Percentiles rank a stretch among this genome's conserved stretches.
Conservation (phyloP, 1,140 invertebrate genomes). For the Sycophila sp. region DNA sequence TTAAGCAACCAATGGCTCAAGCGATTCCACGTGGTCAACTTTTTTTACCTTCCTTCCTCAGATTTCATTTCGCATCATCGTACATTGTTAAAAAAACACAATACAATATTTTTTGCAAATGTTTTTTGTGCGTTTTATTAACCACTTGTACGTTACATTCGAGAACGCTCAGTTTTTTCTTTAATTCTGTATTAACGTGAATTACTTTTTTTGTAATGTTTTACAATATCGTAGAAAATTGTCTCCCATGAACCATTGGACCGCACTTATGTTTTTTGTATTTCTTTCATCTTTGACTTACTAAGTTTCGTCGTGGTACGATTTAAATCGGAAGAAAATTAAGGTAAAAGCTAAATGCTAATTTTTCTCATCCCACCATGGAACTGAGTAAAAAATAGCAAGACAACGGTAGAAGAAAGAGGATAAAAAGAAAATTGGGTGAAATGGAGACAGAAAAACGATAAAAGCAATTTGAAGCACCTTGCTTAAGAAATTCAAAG, state of each 20-base stretch:
- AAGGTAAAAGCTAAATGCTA: background rate
- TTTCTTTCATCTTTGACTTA: conserved; percentile 15
- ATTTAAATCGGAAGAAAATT: background rate
- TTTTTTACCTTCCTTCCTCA: conserved; percentile 31
- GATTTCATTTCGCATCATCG: conserved; percentile 37
- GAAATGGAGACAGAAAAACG: conserved; percentile 11
- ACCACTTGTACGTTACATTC: conserved; percentile 33
- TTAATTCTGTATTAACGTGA: conserved; percentile 31
- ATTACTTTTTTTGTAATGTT: conserved; percentile 40
- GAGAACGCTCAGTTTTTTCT: conserved; percentile 13
- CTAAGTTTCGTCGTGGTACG: background rate
- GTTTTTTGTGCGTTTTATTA: conserved; percentile 35
- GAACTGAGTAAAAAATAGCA: background rate
- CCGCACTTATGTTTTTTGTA: conserved; percentile 48
- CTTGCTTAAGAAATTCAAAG: conserved; percentile 8
- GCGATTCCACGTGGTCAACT: conserved; percentile 9
- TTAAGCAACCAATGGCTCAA: conserved; percentile 41
- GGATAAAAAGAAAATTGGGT: conserved; percentile 15
- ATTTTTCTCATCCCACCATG: background rate
- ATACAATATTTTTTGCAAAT: too few relatives aligned
- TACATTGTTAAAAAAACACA: conserved; percentile 21
- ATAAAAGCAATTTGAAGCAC: conserved; percentile 44
- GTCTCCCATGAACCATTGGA: conserved; percentile 64
- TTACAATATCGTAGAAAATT: conserved; percentile 55
- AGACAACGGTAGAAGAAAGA: conserved; percentile 12